phyloP scores from a whole-genome alignment of 2,113 vertebrate genomes.

The Bothrops jararaca region DNA sequence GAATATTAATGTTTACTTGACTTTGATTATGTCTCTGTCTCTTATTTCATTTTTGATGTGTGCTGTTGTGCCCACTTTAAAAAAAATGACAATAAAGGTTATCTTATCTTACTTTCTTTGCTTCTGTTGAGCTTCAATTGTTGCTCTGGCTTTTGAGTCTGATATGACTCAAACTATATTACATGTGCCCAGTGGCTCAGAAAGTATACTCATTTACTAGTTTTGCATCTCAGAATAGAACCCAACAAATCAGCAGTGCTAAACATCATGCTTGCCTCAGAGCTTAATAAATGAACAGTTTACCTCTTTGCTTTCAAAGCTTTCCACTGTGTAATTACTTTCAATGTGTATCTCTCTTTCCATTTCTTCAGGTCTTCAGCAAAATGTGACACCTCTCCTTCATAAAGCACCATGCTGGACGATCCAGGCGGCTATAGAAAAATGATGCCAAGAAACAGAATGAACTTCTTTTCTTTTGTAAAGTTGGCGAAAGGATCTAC shows the following conservation, averaged over 20 bases:
- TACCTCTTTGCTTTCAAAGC: slow-evolving; percentile 86
- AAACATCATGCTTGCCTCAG: not conserved
- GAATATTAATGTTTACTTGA: not conserved
- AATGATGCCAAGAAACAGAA: not conserved
- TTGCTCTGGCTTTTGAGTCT: not conserved
- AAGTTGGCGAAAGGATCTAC: not conserved
- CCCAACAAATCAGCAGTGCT: not conserved
- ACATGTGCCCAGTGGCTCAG: not conserved
- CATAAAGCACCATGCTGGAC: slow-evolving; percentile 71
- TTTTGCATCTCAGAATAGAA: too few relatives aligned
- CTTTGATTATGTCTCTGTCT: not conserved
- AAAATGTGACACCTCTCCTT: slow-evolving; percentile 75
- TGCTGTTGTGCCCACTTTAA: too few relatives aligned
- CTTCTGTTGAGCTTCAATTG: not conserved
- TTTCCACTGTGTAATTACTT: slow-evolving; percentile 83
- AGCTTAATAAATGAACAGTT: slow-evolving; percentile 16
- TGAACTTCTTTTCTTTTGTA: not conserved
- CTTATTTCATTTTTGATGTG: too few relatives aligned
- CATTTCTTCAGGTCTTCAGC: slow-evolving; percentile 85
- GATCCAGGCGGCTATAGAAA: slow-evolving; percentile 66
- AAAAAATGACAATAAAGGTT: too few relatives aligned
- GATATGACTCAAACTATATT: not conserved
- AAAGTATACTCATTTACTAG: too few relatives aligned
- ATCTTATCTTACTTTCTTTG: too few relatives aligned
- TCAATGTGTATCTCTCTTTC: slow-evolving; percentile 83